Evolutionary conservation across 2,113 vertebrate species (phyloP).

Genomic region (Neolamprologus kungweensis): DNA sequence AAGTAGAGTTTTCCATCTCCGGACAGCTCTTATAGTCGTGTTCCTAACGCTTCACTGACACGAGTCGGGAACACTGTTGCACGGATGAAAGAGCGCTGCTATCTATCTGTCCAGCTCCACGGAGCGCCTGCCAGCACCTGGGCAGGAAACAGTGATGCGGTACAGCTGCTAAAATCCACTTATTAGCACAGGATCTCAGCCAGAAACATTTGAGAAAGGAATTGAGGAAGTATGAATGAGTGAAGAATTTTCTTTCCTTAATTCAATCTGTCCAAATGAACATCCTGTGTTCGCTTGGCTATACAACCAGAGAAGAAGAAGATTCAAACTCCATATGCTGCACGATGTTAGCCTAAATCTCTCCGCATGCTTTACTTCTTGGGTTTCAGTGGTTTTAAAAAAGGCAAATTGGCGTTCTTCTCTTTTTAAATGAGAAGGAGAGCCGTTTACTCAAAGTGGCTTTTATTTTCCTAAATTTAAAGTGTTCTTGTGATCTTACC

Average conservation of each 20-base stretch:
- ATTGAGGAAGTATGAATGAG: background rate
- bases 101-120: background rate
- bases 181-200: background rate
- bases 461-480: background rate
- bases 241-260: background rate
- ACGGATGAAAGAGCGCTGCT: background rate
- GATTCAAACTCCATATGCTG: conserved; percentile 4
- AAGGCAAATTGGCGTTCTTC: background rate
- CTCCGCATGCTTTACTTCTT: background rate
- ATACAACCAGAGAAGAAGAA: background rate
- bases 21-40: background rate
- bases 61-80: background rate
- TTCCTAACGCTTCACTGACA: background rate
- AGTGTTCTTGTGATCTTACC: background rate
- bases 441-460: background rate
- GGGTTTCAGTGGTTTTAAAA: background rate
- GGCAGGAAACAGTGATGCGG: conserved; percentile 3
- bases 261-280: background rate
- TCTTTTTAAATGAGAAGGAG: background rate
- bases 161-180: background rate
- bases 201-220: background rate
- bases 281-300: background rate
- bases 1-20: conserved; percentile 1
- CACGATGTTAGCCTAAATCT: background rate
- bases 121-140: background rate